Conservation (phyloP, 2,113 vertebrate species). For the Chaenocephalus aceratus region DNA sequence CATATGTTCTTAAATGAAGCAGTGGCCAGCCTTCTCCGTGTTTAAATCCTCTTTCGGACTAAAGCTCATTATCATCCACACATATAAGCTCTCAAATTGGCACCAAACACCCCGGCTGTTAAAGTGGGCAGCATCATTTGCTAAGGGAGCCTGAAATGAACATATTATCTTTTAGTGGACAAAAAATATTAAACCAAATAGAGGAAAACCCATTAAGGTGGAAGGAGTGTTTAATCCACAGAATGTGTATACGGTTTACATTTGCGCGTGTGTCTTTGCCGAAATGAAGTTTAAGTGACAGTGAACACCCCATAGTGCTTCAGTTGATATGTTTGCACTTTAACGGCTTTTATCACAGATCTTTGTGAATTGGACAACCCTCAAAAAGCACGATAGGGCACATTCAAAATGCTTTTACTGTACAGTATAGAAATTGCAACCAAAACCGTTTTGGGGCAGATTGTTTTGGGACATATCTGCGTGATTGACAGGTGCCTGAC, state of each 20-base stretch:
- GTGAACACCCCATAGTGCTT: no score
- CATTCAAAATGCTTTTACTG: background rate
- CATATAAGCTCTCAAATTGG: constrained; percentile 81
- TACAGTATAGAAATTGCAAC: background rate
- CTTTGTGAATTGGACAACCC: no score
- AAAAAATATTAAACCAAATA: constrained; percentile 50
- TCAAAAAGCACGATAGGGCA: no score
- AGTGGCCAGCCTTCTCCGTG: constrained; percentile 65
- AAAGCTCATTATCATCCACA: constrained; percentile 83
- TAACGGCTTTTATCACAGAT: no score
- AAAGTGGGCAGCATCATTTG: constrained; percentile 69
- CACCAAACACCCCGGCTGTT: constrained; percentile 61
- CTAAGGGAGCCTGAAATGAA: constrained; percentile 61
- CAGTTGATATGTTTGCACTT: no score
- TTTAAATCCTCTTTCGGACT: constrained; percentile 78
- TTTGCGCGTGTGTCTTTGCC: background rate
- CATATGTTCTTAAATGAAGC: constrained; percentile 71
- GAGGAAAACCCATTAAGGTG: constrained; percentile 1
- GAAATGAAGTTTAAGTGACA: no score
- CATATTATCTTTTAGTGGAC: constrained; percentile 53
- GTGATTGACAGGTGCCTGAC: constrained; percentile 31
- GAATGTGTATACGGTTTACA: background rate
- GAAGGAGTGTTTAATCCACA: background rate
- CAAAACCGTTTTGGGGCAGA: background rate
- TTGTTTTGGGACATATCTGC: background rate